These are phyloP conservation scores for Rhagoletis pomonella DNA, from an alignment of 1,140 invertebrate genomes.

Conservation along the genomic window DNA sequence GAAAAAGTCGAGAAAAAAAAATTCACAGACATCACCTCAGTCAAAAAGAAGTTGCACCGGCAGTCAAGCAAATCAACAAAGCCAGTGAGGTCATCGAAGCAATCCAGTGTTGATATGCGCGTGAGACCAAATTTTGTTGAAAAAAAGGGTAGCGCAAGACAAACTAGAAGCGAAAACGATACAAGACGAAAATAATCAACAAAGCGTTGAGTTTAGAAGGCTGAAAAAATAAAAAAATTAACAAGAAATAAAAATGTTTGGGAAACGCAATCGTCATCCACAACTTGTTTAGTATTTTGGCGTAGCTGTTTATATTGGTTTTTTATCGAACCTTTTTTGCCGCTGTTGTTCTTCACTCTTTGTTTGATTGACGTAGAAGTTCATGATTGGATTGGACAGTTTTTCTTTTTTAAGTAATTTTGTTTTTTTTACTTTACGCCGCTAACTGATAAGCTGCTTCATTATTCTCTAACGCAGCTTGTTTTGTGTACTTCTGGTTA, in stretches of 20 bases:
- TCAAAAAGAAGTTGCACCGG: neutral
- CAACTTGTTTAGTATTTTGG: neutral
- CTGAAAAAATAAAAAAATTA: too few species aligned
- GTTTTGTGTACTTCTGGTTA: neutral
- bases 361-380: neutral
- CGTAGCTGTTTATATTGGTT: neutral
- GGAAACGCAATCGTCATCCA: neutral
- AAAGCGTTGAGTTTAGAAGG: neutral
- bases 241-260: too few species aligned
- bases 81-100: neutral
- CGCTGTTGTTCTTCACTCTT: neutral
- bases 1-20: neutral
- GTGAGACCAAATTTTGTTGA: neutral
- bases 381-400: neutral
- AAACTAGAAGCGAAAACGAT: neutral
- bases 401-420: neutral
- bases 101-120: neutral
- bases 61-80: neutral
- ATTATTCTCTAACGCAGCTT: neutral
- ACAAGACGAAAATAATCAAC: neutral
- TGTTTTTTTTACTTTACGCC: neutral
- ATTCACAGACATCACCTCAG: neutral
- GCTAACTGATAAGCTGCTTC: conserved; percentile 2
- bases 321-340: neutral
- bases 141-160: too few species aligned